Base-by-base conservation (phyloP, 1,140 invertebrate species). In the Brachystomella parvula region DNA sequence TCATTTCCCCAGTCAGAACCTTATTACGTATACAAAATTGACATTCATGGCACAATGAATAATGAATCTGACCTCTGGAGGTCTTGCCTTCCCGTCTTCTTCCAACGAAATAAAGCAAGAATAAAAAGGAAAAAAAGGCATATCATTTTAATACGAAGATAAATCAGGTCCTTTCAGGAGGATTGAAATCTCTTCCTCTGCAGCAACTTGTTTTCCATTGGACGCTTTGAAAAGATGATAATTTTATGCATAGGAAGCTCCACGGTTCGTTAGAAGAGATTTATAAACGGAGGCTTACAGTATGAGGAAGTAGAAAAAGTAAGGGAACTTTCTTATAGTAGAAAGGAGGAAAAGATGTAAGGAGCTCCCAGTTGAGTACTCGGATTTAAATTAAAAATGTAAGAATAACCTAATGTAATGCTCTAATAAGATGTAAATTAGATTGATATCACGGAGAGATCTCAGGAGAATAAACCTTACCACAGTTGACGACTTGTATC, bases 221-320 rank as follows among this genome's bases (percentile, higher is more conserved):
- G n/a, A 24, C 3, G 21, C 21, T 3, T 2, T 31, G 24, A 24
- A 26, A 56, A 56, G 49, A 56, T 56, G 49, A 56, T 56, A 56
- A 56, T 56, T 56, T 56, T 56, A 56, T 56, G 49, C 49, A 56
- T 56, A 56, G 26, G 53, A 21, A 17, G 30, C 29, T 61, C 59
- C 21, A 61, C 12, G 9, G 30, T 61, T 56, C 26, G 53, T 21
- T 21, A 56, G 53, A 17, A 17, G 53, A 15, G 53, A 56, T 56
- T 56, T 56, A 21, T 6, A 24, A 12, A 21, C 6, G 26, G 9
- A 56, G 24, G 9, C 6, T 12, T 9, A 28, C 12, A 24, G 17
- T 21, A 9, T 21, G 12, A 15, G 12, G 12, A 56, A 26, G 53
- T n/a, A 9, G 12, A 56, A n/a, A 19, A n/a, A 12, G 12, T 24